These are phyloP conservation scores for Lepisosteus oculatus DNA, from an alignment of 2,113 vertebrate species.

Conservation along the genomic window DNA sequence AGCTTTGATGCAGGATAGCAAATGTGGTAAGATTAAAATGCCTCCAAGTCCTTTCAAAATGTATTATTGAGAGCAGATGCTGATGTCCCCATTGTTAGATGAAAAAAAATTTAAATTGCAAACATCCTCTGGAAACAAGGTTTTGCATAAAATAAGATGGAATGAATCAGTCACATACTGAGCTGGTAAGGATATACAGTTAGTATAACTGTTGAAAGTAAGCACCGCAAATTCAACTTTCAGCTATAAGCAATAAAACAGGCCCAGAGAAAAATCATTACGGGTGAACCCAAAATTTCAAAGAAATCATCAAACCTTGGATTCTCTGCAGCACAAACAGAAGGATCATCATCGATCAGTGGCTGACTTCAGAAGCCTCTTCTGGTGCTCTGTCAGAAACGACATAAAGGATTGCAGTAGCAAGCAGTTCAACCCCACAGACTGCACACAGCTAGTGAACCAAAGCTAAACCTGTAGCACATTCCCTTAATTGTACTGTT, in stretches of 20 bases:
- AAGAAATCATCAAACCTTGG: not conserved
- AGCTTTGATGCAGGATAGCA: slow-evolving; percentile 37
- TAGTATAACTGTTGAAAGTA: not conserved
- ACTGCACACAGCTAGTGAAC: too few relatives aligned
- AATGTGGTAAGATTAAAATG: slow-evolving; percentile 46
- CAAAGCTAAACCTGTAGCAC: too few relatives aligned
- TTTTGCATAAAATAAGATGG: not conserved
- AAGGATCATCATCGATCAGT: not conserved
- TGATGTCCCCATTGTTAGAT: slow-evolving; percentile 37
- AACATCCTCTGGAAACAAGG: slow-evolving; percentile 33
- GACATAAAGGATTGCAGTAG: too few relatives aligned
- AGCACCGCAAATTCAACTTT: not conserved
- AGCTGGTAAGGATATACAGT: not conserved
- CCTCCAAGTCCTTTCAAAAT: slow-evolving; percentile 41
- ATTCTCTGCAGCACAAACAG: not conserved
- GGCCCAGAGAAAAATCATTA: not conserved
- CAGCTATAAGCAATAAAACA: not conserved
- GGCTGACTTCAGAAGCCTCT: not conserved
- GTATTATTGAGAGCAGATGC: slow-evolving; percentile 40
- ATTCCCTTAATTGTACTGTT: too few relatives aligned
- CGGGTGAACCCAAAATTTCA: not conserved
- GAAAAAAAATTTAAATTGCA: slow-evolving; percentile 55
- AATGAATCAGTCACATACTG: not conserved
- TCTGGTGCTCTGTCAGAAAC: not conserved
- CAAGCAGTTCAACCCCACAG: too few relatives aligned